phyloP scores from a whole-genome alignment of 1,140 invertebrate species.

The Drosophila parvula region DNA sequence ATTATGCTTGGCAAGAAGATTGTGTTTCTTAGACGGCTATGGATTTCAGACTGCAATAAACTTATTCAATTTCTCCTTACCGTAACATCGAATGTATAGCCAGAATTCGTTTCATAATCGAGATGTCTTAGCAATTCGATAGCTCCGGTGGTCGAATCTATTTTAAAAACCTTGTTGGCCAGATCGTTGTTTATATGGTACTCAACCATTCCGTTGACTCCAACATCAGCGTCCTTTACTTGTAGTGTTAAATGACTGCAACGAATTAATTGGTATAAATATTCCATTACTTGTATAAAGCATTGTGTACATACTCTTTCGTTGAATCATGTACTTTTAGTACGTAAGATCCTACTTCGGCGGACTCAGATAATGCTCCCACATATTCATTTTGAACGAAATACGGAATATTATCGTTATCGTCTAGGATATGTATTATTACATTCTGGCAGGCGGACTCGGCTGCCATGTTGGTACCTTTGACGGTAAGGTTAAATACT shows the following conservation, averaged over 20 bases:
- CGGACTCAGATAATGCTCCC: conserved; percentile 89
- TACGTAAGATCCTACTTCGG: conserved; percentile 89
- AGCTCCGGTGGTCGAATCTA: conserved; percentile 95
- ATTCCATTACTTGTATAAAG: not conserved
- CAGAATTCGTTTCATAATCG: conserved; percentile 91
- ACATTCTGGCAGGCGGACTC: conserved; percentile 88
- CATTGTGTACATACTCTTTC: conserved; percentile 47
- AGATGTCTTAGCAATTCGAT: conserved; percentile 90
- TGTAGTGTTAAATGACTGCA: conserved; percentile 91
- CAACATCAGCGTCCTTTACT: conserved; percentile 91
- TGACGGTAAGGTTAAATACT: conserved; percentile 93
- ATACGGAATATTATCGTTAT: conserved; percentile 94
- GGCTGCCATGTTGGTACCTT: conserved; percentile 93
- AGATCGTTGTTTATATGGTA: conserved; percentile 93
- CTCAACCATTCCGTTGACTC: conserved; percentile 91
- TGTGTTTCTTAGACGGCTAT: no score
- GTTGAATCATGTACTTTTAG: conserved; percentile 84
- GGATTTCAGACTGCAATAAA: no score
- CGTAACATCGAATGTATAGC: conserved; percentile 92
- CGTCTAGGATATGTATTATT: conserved; percentile 91
- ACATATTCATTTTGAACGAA: conserved; percentile 89
- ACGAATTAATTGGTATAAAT: conserved; percentile 8
- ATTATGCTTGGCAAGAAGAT: no score
- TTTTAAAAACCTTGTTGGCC: conserved; percentile 90
- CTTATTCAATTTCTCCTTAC: conserved; percentile 83